phyloP scores from a whole-genome alignment of 1,140 invertebrate genomes.

The Cydia splendana region DNA sequence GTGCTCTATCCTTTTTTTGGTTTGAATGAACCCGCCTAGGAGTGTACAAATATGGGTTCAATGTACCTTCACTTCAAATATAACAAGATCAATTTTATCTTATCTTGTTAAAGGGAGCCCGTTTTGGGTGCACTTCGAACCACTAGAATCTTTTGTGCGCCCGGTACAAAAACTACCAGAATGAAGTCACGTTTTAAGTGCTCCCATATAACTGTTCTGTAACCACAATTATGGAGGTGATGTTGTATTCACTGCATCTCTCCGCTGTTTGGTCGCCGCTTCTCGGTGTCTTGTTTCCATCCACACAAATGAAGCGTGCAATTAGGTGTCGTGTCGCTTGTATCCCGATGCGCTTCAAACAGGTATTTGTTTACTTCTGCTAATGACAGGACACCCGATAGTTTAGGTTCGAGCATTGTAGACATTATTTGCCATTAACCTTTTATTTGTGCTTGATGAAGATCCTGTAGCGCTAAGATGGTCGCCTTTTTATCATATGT shows the following conservation, averaged over 20 bases:
- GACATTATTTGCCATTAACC: too few relatives aligned
- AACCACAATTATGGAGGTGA: background rate
- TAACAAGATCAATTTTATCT: background rate
- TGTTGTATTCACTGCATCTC: background rate
- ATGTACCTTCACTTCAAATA: background rate
- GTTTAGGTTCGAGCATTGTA: too few relatives aligned
- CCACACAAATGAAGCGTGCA: background rate
- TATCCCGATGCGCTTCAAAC: background rate
- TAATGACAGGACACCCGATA: too few relatives aligned
- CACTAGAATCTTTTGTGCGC: background rate
- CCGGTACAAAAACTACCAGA: background rate
- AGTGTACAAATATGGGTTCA: background rate
- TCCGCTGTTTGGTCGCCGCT: background rate
- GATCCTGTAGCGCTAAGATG: too few relatives aligned
- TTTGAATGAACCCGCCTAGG: background rate
- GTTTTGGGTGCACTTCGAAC: background rate
- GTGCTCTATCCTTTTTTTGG: background rate
- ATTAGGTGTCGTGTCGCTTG: background rate
- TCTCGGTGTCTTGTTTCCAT: slow-evolving; percentile 3
- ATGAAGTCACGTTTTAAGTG: background rate
- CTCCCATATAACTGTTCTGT: background rate
- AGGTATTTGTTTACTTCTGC: too few relatives aligned
- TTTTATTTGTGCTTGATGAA: too few relatives aligned
- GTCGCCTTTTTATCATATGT: too few relatives aligned
- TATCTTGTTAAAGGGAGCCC: background rate